phyloP scores from a whole-genome alignment of 2,797 vertebrate species.

The Eurystomus glaucurus region DNA sequence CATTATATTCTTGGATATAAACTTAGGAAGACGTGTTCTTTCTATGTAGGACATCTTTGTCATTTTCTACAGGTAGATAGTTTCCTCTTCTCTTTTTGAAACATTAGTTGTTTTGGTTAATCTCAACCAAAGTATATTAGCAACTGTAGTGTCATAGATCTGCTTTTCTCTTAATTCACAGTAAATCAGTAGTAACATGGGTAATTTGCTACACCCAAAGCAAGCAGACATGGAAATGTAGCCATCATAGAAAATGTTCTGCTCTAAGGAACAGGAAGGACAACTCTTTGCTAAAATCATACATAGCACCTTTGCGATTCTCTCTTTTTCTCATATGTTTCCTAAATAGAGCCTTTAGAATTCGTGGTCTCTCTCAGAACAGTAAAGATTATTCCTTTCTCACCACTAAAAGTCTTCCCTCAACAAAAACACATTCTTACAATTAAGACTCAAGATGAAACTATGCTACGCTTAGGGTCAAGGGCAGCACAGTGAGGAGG shows the following conservation, averaged over 20 bases:
- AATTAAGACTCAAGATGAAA: not conserved
- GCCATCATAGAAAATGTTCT: not conserved
- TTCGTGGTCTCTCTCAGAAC: not conserved
- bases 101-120: not conserved
- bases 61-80: not conserved
- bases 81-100: conserved; percentile 20
- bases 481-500: not conserved
- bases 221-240: not conserved
- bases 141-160: not conserved
- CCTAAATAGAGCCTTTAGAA: not conserved
- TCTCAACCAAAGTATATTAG: conserved; percentile 42
- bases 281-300: not conserved
- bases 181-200: conserved; percentile 23
- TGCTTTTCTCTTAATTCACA: conserved; percentile 23
- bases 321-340: not conserved
- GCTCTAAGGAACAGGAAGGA: not conserved
- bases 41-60: not conserved
- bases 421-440: not conserved
- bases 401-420: not conserved
- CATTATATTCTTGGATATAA: not conserved
- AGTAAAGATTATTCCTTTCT: not conserved
- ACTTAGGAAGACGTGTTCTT: not conserved
- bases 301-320: not conserved
- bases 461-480: not conserved
- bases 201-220: not conserved